These are phyloP conservation scores for Muscina levida DNA, from an alignment of 2,888 invertebrate genomes.

Conservation along the genomic window DNA sequence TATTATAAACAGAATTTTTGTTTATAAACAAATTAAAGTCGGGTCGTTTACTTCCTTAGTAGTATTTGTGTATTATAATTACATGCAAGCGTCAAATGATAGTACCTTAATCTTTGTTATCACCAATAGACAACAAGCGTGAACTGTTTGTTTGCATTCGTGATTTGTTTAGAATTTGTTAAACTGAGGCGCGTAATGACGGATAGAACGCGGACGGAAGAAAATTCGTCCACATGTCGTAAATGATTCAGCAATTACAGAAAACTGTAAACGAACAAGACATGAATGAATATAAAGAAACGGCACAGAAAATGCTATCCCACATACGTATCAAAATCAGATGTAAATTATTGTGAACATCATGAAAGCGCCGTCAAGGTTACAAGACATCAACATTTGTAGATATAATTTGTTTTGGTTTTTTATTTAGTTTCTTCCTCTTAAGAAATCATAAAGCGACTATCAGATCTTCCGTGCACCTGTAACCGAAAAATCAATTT, in stretches of 20 bases:
- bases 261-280: conserved; percentile 21
- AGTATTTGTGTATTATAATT: neutral
- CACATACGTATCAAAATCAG: neutral
- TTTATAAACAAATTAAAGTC: too few relatives aligned
- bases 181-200: neutral
- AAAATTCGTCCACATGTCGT: neutral
- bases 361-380: conserved; percentile 28
- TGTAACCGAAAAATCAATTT: neutral
- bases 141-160: neutral
- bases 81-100: neutral
- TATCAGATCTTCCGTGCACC: too few relatives aligned
- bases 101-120: neutral
- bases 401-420: too few relatives aligned
- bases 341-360: neutral
- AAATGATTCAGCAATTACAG: conserved; percentile 30
- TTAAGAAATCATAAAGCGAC: too few relatives aligned
- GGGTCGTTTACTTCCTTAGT: too few relatives aligned
- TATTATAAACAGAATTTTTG: too few relatives aligned
- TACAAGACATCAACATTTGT: conserved; percentile 10
- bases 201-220: neutral
- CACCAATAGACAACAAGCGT: neutral
- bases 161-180: conserved; percentile 16
- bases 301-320: too few relatives aligned
- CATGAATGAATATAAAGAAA: conserved; percentile 7
- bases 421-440: too few relatives aligned